Percentiles rank a stretch among this genome's conserved stretches.
These are phyloP conservation scores for Mus caroli DNA, from an alignment of 2,797 vertebrate species.

Conservation along the genomic window DNA sequence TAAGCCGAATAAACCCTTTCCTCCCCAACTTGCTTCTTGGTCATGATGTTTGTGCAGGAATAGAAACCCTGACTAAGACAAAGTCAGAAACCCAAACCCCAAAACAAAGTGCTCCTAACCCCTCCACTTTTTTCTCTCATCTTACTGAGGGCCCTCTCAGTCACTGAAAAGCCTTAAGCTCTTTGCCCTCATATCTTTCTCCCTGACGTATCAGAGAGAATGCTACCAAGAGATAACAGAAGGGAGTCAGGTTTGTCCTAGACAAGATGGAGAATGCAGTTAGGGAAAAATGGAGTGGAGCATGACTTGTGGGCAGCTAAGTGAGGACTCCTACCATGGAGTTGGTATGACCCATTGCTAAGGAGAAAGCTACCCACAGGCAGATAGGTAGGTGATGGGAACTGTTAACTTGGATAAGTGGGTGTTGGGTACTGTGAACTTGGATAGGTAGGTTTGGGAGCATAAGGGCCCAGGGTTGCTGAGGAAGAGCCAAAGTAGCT, in stretches of 20 bases:
- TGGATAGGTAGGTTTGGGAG: neutral
- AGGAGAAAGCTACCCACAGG: neutral
- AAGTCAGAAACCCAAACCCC: neutral
- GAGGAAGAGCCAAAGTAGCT: too few relatives aligned
- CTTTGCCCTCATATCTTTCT: neutral
- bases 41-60: too few relatives aligned
- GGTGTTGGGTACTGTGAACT: neutral
- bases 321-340: neutral
- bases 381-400: neutral
- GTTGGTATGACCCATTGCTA: neutral
- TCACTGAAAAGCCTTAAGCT: neutral
- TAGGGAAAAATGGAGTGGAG: neutral
- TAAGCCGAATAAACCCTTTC: too few relatives aligned
- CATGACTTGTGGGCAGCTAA: neutral
- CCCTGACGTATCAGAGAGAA: neutral
- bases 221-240: neutral
- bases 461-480: too few relatives aligned
- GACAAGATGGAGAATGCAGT: neutral
- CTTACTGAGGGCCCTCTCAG: neutral
- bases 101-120: neutral
- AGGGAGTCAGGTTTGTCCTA: too few relatives aligned
- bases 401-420: neutral
- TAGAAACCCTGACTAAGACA: too few relatives aligned
- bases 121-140: neutral
- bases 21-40: too few relatives aligned